Conservation (phyloP, 2,113 vertebrate species). For the Columba livia region DNA sequence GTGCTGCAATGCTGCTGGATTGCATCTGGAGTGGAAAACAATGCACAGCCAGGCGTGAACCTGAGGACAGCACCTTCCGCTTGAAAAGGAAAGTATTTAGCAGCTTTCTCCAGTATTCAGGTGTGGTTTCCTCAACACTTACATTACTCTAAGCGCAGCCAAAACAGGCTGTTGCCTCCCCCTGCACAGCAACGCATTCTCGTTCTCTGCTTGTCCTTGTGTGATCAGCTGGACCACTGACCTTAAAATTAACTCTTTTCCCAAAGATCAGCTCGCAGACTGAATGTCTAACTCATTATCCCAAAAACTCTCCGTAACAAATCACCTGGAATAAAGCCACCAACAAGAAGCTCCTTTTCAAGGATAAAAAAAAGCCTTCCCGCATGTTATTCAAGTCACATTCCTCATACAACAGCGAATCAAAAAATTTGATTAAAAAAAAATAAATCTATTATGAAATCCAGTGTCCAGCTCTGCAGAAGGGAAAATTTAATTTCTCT, state of each 20-base stretch:
- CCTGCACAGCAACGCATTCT: accelerated
- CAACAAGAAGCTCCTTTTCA: not conserved
- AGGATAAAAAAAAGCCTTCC: not conserved
- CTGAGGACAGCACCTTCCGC: not conserved
- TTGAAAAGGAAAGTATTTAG: not conserved
- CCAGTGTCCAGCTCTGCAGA: not conserved
- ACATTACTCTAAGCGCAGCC: not conserved
- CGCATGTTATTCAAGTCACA: not conserved
- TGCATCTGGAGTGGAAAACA: not conserved
- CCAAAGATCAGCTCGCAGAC: not conserved
- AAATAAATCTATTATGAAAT: not conserved
- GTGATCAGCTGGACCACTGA: not conserved
- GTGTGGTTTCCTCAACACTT: not conserved
- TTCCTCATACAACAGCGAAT: not conserved
- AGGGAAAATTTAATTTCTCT: not conserved
- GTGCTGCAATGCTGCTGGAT: not conserved
- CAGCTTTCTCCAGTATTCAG: not conserved
- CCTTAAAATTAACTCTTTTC: not conserved
- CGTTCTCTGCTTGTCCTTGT: not conserved
- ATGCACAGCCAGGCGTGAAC: not conserved
- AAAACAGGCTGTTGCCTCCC: not conserved
- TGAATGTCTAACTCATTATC: not conserved
- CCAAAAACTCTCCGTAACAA: not conserved
- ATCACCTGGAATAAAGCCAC: not conserved
- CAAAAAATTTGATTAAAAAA: not conserved